Evolutionary conservation across 2,113 vertebrate genomes (phyloP), one percentile per base, ranked within the genome.

Genomic region (Corydoras sp.): DNA sequence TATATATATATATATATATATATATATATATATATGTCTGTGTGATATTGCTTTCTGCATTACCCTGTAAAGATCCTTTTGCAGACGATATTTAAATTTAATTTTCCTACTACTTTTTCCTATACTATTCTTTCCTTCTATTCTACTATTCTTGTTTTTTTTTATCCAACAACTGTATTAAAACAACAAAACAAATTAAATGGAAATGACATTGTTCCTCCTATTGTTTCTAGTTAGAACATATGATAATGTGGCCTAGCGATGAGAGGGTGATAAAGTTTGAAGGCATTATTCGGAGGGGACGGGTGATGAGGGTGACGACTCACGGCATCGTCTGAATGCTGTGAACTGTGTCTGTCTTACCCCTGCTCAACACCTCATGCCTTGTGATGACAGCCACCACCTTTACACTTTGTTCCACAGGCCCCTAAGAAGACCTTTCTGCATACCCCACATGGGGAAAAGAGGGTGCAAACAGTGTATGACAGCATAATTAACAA

Each of bases 401-500:
- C 77, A 79, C 77, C 72, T 75, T 79, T 68, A 76, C 55, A 64
- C 77, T 65, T 68, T 60, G 73, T 74, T 79, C 71, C 51, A 64
- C 63, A 71, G 71, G 68, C 79, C 81, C 77, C 83, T 80, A 73
- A 73, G 80, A 61, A 81, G 18, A 60, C 73, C 74, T 71, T 68
- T 59, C 56, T 76, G 72, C 63, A 76, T 59, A 56, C 62, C 12
- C 62, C n/a, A 55, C 76, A 63, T 69, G 74, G 77, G 74, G 72
- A 72, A 81, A 69, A 43, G 35, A 43, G 35, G 35, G 53, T 81
- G 73, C 79, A 81, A 81, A 80, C 35, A 8, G 35, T 56, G 18
- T 56, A 49, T 81, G 84, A 87, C 79, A 82, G 76, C 73, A 76
- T 78, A 89, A 86, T 88, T 86, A 86, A 71, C 85, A 77, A 83